Base-by-base conservation (phyloP, 2,797 vertebrate species). In the Thalassophryne amazonica region DNA sequence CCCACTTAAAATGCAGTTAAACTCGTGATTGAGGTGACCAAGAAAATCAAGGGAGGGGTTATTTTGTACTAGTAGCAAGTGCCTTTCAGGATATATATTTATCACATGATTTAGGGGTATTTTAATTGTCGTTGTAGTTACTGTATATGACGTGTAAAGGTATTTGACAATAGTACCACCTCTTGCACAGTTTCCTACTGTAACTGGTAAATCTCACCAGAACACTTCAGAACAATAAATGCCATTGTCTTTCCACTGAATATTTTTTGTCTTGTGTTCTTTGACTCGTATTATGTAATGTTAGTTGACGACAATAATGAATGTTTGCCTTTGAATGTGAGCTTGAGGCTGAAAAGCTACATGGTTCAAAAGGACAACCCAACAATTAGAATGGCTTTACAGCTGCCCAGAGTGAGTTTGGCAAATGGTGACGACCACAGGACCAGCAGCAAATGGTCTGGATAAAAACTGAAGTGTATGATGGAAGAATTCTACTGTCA, bases 351-450 rank as follows among this genome's bases (percentile, higher is more conserved):
- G n/a, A n/a, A n/a, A n/a, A n/a, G n/a, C n/a, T n/a, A n/a, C n/a
- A n/a, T n/a, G 15, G 67, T 85, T 80, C 62, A 80, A 85, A 87
- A 72, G 73, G 74, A 83, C 63, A 66, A 51, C 62, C 56, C 63
- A 30, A 71, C 88, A 88, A 89, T 91, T 88, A 81, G 78, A 85
- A 73, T 70, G 77, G 81, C 72, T 87, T 90, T 84, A 85, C 83
- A 33, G 38, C 72, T 67, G 64, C 65, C 62, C 39, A 12, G 69
- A 80, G 75, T 62, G 73, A 81, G 78, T 76, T 80, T 50, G 83
- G 83, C 75, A 69, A 90, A 88, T 82, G 66, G 81, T 65, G 60
- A 70, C 87, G 83, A 65, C 74, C 81, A 83, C 85, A 89, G 73
- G 79, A 71, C 55, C n/a, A n/a, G n/a, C n/a, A n/a, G n/a, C n/a